Percentiles rank a stretch among this genome's conserved stretches.
Evolutionary conservation across 2,113 vertebrate species (phyloP).

Genomic region (Scomber scombrus): DNA sequence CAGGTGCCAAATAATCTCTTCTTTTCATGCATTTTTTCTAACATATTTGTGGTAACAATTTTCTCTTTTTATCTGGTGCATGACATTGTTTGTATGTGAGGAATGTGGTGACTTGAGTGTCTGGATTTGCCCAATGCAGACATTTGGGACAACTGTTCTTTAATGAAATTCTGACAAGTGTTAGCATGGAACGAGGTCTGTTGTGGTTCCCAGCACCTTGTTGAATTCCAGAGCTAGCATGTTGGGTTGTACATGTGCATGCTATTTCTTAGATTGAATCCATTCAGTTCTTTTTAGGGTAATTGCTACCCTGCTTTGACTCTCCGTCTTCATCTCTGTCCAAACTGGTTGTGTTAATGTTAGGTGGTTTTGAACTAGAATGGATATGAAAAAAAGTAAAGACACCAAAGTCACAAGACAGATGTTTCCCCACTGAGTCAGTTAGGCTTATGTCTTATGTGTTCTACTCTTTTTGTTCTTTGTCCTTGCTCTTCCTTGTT

Average conservation of each 20-base stretch:
- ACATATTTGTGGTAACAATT: background rate
- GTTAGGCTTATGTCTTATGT: background rate
- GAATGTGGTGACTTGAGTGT: background rate
- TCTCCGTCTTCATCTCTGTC: conserved; percentile 27
- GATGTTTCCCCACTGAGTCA: conserved; percentile 28
- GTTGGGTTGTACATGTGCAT: conserved; percentile 17
- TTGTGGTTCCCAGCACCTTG: conserved; percentile 54
- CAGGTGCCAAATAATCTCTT: background rate
- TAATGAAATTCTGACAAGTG: background rate
- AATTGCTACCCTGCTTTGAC: conserved; percentile 40
- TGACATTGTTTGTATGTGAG: background rate
- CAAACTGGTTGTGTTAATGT: conserved; percentile 1
- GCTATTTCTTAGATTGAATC: conserved; percentile 20
- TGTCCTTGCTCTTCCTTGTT: conserved; percentile 11
- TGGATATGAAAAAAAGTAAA: conserved; percentile 16
- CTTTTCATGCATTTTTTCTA: background rate
- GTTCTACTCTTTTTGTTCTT: background rate
- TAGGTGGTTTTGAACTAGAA: conserved; percentile 39
- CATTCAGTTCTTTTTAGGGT: conserved; percentile 28
- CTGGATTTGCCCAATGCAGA: background rate
- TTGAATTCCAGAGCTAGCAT: conserved; percentile 40
- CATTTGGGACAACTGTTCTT: background rate
- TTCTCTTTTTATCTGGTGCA: background rate
- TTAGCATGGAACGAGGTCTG: background rate
- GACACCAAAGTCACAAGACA: conserved; percentile 31